Evolutionary conservation across 2,888 invertebrate genomes (phyloP).

Genomic region (Tiphia femorata): DNA sequence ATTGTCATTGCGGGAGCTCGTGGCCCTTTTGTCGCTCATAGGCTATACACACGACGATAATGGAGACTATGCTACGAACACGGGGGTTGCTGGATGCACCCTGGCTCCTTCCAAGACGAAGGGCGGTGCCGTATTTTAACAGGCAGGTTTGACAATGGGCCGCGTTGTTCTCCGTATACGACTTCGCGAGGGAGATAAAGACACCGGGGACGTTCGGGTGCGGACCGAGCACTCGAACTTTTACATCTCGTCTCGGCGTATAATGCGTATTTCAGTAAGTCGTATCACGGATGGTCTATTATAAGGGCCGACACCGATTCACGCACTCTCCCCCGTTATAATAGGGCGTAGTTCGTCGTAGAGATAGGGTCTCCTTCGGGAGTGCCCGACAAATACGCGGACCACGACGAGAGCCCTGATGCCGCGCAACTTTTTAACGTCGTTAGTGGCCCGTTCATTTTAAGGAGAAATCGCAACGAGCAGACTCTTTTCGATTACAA

Average conservation of each 20-base stretch:
- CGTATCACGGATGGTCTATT: constrained; percentile 6
- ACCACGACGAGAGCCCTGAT: no score
- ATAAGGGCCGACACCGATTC: constrained; percentile 13
- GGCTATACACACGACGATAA: constrained; percentile 52
- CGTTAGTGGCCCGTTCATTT: no score
- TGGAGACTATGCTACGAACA: constrained; percentile 27
- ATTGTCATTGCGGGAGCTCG: constrained; percentile 51
- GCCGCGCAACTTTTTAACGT: no score
- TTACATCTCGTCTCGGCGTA: constrained; percentile 31
- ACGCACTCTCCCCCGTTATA: no score
- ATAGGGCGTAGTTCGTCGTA: no score
- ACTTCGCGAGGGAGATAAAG: constrained; percentile 45
- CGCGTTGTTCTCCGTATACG: constrained; percentile 38
- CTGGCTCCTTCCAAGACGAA: constrained; percentile 40
- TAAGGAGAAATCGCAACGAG: no score
- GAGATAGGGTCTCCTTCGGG: no score
- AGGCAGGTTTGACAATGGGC: constrained; percentile 59
- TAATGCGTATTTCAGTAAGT: constrained; percentile 6
- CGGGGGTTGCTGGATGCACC: constrained; percentile 26
- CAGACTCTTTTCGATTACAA: no score
- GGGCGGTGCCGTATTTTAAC: constrained; percentile 63
- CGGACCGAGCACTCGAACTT: constrained; percentile 32
- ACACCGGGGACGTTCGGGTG: constrained; percentile 29
- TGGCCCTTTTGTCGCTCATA: constrained; percentile 48
- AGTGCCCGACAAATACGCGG: no score